Evolutionary conservation across 2,888 invertebrate species (phyloP).

Genomic region (Xiphydria camelus): DNA sequence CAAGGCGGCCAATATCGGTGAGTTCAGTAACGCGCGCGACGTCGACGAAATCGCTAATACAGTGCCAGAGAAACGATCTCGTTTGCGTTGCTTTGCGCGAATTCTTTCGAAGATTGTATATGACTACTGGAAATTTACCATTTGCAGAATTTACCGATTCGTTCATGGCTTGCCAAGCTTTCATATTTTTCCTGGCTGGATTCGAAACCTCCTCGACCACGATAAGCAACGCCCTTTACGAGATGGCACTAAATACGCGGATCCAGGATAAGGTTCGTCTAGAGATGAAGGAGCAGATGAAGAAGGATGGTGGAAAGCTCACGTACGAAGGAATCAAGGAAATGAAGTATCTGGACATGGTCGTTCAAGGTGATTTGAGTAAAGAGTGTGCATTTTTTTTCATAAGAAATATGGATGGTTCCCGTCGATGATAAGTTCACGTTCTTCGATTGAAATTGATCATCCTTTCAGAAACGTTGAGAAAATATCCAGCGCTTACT

Average conservation of each 20-base stretch:
- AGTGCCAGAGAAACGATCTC: background rate
- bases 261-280: constrained; percentile 31
- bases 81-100: too few relatives aligned
- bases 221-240: constrained; percentile 28
- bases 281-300: constrained; percentile 21
- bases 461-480: constrained; percentile 35
- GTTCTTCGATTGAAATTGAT: background rate
- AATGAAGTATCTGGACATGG: constrained; percentile 11
- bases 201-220: constrained; percentile 40
- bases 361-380: constrained; percentile 13
- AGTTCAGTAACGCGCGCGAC: constrained; percentile 27
- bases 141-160: constrained; percentile 31
- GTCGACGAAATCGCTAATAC: constrained; percentile 26
- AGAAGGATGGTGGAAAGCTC: constrained; percentile 2
- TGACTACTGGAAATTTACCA: too few relatives aligned
- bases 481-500: constrained; percentile 35
- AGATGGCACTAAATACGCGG: constrained; percentile 26
- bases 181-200: constrained; percentile 42
- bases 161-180: constrained; percentile 37
- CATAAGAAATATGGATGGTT: too few relatives aligned
- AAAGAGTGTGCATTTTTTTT: too few relatives aligned
- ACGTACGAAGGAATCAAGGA: constrained; percentile 8
- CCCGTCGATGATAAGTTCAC: too few relatives aligned
- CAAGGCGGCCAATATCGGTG: too few relatives aligned
- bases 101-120: too few relatives aligned